phyloP scores from a whole-genome alignment of 2,888 invertebrate genomes.

The Axea sp. region DNA sequence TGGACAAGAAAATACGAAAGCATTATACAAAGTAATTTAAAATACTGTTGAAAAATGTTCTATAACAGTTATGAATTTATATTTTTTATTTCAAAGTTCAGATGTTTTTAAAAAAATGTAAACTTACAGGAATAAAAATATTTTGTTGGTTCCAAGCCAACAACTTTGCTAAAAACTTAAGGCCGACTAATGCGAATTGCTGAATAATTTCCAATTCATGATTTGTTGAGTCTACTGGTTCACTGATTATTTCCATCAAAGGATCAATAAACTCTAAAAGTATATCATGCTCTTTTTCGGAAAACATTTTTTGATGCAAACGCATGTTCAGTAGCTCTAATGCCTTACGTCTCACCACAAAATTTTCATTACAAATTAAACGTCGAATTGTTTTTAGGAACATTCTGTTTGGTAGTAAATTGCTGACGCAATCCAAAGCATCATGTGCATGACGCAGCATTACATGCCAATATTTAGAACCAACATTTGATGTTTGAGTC shows the following conservation, averaged over 20 bases:
- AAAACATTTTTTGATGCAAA: slow-evolving; percentile 85
- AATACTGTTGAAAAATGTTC: too few relatives aligned
- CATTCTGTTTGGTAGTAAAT: slow-evolving; percentile 87
- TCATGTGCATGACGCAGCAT: slow-evolving; percentile 89
- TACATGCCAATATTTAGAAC: slow-evolving; percentile 90
- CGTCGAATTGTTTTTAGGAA: slow-evolving; percentile 88
- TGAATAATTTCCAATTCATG: slow-evolving; percentile 86
- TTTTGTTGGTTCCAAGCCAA: slow-evolving; percentile 85
- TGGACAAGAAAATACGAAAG: too few relatives aligned
- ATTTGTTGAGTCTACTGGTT: slow-evolving; percentile 77
- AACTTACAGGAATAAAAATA: slow-evolving; percentile 84
- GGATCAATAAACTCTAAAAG: slow-evolving; percentile 83
- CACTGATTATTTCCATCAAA: slow-evolving; percentile 82
- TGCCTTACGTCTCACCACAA: slow-evolving; percentile 88
- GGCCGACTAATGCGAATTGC: slow-evolving; percentile 89
- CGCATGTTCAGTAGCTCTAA: slow-evolving; percentile 92
- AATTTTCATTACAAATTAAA: slow-evolving; percentile 85
- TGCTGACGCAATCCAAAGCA: slow-evolving; percentile 86
- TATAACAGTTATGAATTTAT: too few relatives aligned
- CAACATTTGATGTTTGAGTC: slow-evolving; percentile 82
- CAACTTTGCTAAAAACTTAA: slow-evolving; percentile 90
- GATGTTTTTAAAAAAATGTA: too few relatives aligned
- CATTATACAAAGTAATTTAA: background rate
- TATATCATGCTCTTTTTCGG: slow-evolving; percentile 79
- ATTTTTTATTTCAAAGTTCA: too few relatives aligned